These are phyloP conservation scores for Podocnemis expansa DNA, from an alignment of 2,113 vertebrate genomes.

Conservation along the genomic window DNA sequence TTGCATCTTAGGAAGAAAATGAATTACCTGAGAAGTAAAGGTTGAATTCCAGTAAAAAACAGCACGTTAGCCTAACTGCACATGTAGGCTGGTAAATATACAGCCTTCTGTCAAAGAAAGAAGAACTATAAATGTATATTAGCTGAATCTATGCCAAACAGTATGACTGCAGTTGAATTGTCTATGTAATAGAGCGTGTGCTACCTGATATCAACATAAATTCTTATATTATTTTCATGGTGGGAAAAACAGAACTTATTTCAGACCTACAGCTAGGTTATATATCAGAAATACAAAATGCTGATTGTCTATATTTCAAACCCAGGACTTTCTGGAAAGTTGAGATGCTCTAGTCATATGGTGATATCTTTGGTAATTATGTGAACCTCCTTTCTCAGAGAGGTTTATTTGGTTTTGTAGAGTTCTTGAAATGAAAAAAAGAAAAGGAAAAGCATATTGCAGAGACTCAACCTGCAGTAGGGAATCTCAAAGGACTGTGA, in stretches of 20 bases:
- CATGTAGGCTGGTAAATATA: constrained; percentile 53
- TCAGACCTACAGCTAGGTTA: constrained; percentile 12
- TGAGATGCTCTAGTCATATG: constrained; percentile 12
- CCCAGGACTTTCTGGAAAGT: neutral
- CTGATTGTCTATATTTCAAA: constrained; percentile 37
- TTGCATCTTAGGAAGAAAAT: constrained; percentile 53
- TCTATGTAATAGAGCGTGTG: constrained; percentile 32
- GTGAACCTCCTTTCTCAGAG: neutral
- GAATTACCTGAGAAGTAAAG: constrained; percentile 57
- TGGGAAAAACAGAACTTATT: neutral
- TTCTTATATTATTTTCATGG: constrained; percentile 45
- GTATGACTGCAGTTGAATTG: constrained; percentile 37
- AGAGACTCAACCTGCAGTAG: neutral
- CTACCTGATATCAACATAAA: constrained; percentile 50
- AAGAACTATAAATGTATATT: constrained; percentile 61
- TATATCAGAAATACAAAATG: constrained; percentile 36
- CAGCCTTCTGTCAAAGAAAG: constrained; percentile 56
- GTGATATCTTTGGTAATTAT: constrained; percentile 31
- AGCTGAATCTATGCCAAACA: constrained; percentile 51
- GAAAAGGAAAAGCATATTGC: neutral
- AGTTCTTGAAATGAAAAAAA: neutral
- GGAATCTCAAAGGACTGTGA: neutral
- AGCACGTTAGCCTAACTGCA: constrained; percentile 47
- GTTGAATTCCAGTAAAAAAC: constrained; percentile 61
- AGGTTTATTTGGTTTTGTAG: constrained; percentile 32